Evolutionary conservation across 2,113 vertebrate species (phyloP), one percentile per base, ranked within the genome.

Genomic region (Mugil cephalus): DNA sequence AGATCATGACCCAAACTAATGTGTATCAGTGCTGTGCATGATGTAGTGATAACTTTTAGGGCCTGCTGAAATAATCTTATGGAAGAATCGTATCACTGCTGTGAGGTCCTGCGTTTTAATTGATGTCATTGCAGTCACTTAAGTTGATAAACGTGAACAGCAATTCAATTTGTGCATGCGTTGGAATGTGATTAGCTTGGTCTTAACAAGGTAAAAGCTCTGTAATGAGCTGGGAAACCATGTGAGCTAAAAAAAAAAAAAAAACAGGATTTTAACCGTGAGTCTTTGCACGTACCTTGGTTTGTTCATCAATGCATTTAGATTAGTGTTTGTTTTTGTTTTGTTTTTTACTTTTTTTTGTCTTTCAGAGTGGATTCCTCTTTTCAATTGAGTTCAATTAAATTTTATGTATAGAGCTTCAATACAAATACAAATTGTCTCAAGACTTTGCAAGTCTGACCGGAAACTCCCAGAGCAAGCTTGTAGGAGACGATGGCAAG

Each of bases 71-170:
- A 42, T 17, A 18, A 30, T 30, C 24, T 14, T 10, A 30, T 24
- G 7, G 10, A 35, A 35, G 21, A 8, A 10, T 10, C 39, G 46
- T 9, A 13, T 6, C 39, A 30, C 4, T 45, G 17, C 64, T 15
- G 15, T 14, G 17, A 30, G 0, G 36, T 40, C 30, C 10, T 30
- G 35, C 30, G 62, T 30, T 71, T 19, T 51, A 69, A 69, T 11
- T 63, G 45, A 82, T 64, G 14, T 53, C 2, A 60, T 82, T 65
- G 68, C 12, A 51, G 51, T 68, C 34, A 52, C 34, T 62, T 72
- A 1, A 74, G 15, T 7, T 39, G 36, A 74, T 61, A 48, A 8
- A 69, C 18, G 35, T 58, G 52, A 63, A 64, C 40, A 6, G 53
- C 24, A 54, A 65, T 74, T 60, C 21, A n/a, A 66, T 75, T 62